Base-by-base conservation (phyloP, 2,888 invertebrate genomes). In the Brachyptera putata region DNA sequence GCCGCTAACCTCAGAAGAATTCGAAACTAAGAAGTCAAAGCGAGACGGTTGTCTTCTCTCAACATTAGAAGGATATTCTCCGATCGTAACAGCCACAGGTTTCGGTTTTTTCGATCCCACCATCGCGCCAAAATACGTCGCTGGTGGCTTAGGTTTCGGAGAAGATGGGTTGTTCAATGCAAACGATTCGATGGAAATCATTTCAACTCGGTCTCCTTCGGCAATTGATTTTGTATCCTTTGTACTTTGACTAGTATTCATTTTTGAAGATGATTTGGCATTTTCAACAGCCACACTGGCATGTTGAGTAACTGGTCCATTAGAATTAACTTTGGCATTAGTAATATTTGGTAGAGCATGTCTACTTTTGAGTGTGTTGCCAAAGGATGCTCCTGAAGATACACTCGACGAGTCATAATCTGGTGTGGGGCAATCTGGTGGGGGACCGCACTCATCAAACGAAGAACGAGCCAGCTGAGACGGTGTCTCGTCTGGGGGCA, bases 181-280 rank as follows among this genome's bases (percentile, higher is more conserved):
- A 73, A 84, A 87, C 3, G 88, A 88, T 72, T 89, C 88, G 67
- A 89, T 75, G 21, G 87, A 87, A 69, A 87, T 85, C 78, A 88
- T 80, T 73, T 89, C 89, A 11, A 85, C 88, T 34, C 81, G 79
- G 63, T 85, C 85, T 50, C 74, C 74, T 62, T 70, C 71, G 5
- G 70, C 67, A 62, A 34, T 30, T 7, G 48, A 16, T 18, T 36
- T 56, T 22, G 5, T 9, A 3, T 3, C 43, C 21, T 43, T 43
- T 4, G 16, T 18, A 18, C 3, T 5, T 43, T 43, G 43, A 43
- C 43, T 43, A 43, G 43, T 11, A 16, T 21, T 43, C 14, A 4
- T 14, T 34, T 34, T 11, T 3, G 39, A 16, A n/a, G 39, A 11
- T n/a, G 13, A 14, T 37, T 14, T 37, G 39, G 39, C 39, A 37